Conservation (phyloP, 1,140 invertebrate genomes). For the Sarcophaga peregrina region DNA sequence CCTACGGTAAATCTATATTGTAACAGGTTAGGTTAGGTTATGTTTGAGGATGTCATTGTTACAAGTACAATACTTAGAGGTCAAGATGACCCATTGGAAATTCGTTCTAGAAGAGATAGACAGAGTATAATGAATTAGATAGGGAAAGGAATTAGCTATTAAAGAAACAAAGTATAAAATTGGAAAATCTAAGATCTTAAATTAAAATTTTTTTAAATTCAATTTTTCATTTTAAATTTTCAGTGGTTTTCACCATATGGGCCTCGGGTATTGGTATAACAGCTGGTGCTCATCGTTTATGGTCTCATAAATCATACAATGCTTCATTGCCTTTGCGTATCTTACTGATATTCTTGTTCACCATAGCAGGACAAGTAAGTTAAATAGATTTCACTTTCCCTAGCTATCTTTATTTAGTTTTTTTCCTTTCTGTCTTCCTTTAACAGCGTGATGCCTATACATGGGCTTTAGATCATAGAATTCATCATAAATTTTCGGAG, state of each 20-base stretch:
- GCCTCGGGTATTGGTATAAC: constrained; percentile 78
- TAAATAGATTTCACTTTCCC: neutral
- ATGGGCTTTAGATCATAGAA: constrained; percentile 84
- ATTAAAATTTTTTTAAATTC: constrained; percentile 5
- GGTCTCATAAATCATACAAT: constrained; percentile 86
- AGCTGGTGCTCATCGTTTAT: constrained; percentile 85
- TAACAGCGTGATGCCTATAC: constrained; percentile 77
- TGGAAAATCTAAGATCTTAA: neutral
- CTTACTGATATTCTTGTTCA: constrained; percentile 76
- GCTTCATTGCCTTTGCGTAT: constrained; percentile 80
- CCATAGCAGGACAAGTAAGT: constrained; percentile 75
- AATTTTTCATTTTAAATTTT: constrained; percentile 53
- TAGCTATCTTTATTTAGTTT: neutral
- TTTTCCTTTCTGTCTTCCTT: neutral
- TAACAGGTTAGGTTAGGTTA: too few relatives aligned
- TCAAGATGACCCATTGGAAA: too few relatives aligned
- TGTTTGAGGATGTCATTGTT: too few relatives aligned
- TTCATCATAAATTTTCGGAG: constrained; percentile 86
- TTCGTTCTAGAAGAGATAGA: too few relatives aligned
- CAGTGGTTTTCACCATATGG: constrained; percentile 70
- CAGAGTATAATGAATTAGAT: too few relatives aligned
- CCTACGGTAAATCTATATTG: too few relatives aligned
- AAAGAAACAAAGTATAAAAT: too few relatives aligned
- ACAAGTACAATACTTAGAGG: too few relatives aligned
- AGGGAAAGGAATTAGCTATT: too few relatives aligned